Evolutionary conservation across 2,888 invertebrate species (phyloP), one percentile per base, ranked within the genome.

Genomic region (Drosophila kambysellisi): DNA sequence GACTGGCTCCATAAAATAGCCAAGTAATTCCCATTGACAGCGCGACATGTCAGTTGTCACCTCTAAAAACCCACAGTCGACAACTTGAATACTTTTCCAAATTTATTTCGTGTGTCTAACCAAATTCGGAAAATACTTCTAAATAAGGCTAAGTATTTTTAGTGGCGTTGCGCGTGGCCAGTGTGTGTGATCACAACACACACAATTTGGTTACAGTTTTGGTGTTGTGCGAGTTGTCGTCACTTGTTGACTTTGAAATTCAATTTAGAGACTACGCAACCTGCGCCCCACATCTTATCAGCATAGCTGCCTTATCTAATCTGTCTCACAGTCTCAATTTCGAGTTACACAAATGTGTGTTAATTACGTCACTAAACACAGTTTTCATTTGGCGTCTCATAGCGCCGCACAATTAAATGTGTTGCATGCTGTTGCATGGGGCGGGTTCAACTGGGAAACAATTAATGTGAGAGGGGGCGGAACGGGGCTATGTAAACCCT

Each of bases 21-120:
- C 17, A 57, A 77, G 57, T 74, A 81, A 88, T 86, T 66, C 70
- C 57, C 43, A 79, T 66, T 86, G 84, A 85, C 89, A 88, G 89
- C 20, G 32, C 48, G 73, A 83, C 84, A 86, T 81, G 76, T 81
- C 35, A 73, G 67, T 79, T 86, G 79, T 88, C 89, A 76, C 89
- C 83, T 83, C 62, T 53, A 61, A 61, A 64, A 64, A 29, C 68
- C 20, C 33, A 46, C 43, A 25, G 15, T 20, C 30, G 53, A 52
- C 62, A 72, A 70, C 78, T 83, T 61, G 67, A 86, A 83, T 76
- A 73, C 78, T 75, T 74, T 70, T 72, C 78, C 50, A 62, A 62
- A 72, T 73, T 30, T 59, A 73, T 75, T 85, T 88, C 71, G 71
- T 67, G 76, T 53, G 62, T 37, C 68, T 51, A n/a, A 30, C 89